Base-by-base conservation (phyloP, 2,888 invertebrate genomes). In the Phasia obesa region DNA sequence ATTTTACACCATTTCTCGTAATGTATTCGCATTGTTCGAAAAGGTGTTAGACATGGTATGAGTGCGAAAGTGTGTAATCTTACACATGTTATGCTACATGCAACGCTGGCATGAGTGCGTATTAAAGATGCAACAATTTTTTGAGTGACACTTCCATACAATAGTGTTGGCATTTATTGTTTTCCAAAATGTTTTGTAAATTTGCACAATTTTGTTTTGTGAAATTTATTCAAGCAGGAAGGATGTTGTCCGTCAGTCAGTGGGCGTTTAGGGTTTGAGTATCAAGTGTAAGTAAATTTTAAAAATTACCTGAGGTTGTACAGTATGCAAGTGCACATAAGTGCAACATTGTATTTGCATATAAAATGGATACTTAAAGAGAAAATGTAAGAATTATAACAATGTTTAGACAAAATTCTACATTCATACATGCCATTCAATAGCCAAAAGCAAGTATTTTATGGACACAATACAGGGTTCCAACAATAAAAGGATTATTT, bases 291-390 rank as follows among this genome's bases (percentile, higher is more conserved):
- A 62, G 75, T 71, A 57, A 60, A 17, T 47, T 71, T 65, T 79
- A 60, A 59, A 65, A 62, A 79, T 73, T 76, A 83, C 75, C 83
- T 83, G 67, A 21, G 75, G 75, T 70, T 80, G 49, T 69, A 59
- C 62, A 84, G 79, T 44, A n/a, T 70, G 55, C 51, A 47, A 35
- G 25, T 83, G 79, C 71, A 62, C 75, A 84, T 85, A 82, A 85
- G 80, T 84, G 86, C 85, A 86, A 86, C 86, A 85, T 84, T 85
- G 86, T 86, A 79, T 64, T 85, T 51, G 67, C 69, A 69, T 71
- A 75, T 73, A 79, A 79, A 79, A 76, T 79, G 57, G 47, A 70
- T 71, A 83, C 64, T 76, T 83, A 57, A 47, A 83, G 67, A 21
- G 60, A 81, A 74, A 65, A 23, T 83, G 60, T 42, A 79, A 57